Conservation (phyloP, 2,797 vertebrate species). For the Tadarida brasiliensis region DNA sequence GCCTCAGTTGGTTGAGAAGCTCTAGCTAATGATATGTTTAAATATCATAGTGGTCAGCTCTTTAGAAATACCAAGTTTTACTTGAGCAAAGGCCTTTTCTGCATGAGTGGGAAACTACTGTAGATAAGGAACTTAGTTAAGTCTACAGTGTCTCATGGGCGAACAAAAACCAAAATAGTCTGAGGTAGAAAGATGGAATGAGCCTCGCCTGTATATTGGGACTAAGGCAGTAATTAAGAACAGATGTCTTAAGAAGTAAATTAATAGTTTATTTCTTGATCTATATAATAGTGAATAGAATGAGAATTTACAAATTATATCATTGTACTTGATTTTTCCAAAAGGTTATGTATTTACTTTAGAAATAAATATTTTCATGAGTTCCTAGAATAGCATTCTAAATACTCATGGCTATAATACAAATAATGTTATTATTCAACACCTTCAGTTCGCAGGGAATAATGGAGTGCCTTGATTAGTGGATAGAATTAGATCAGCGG, state of each 20-base stretch:
- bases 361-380: constrained; percentile 46
- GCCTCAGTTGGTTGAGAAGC: constrained; percentile 11
- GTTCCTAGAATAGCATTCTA: constrained; percentile 59
- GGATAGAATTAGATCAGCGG: neutral
- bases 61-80: neutral
- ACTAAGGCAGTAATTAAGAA: constrained; percentile 22
- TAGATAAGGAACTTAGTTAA: constrained; percentile 19
- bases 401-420: neutral
- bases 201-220: neutral
- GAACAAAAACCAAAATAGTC: neutral
- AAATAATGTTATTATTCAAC: neutral
- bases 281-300: neutral
- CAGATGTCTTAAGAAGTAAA: constrained; percentile 23
- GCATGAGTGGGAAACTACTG: neutral
- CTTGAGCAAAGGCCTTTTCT: constrained; percentile 11
- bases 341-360: constrained; percentile 46
- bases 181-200: neutral
- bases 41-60: neutral
- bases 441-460: constrained; percentile 8
- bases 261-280: constrained; percentile 5
- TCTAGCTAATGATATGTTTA: constrained; percentile 1
- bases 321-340: constrained; percentile 3
- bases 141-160: neutral
- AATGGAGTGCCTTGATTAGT: neutral
- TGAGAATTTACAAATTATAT: constrained; percentile 14